Evolutionary conservation across 2,888 invertebrate species (phyloP).

Genomic region (Tholera decimalis): DNA sequence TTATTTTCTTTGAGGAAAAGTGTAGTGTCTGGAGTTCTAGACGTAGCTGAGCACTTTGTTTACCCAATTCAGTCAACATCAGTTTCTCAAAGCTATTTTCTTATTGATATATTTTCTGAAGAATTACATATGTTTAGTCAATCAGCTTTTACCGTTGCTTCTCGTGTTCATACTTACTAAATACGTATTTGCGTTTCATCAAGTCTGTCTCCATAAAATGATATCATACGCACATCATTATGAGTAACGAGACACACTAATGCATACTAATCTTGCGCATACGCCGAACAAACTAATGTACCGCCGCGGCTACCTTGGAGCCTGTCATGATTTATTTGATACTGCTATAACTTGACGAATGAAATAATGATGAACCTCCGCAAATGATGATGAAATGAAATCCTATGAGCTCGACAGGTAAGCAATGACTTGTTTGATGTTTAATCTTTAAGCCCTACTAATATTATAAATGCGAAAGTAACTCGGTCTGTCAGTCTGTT

Average conservation of each 20-base stretch:
- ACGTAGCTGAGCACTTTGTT: conserved; percentile 28
- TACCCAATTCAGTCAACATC: neutral
- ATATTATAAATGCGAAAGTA: conserved; percentile 6
- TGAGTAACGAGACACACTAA: conserved; percentile 71
- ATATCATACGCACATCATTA: conserved; percentile 76
- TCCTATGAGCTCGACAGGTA: conserved; percentile 27
- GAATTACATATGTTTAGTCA: neutral
- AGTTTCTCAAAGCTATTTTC: neutral
- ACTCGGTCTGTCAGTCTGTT: no score
- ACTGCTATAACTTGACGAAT: conserved; percentile 63
- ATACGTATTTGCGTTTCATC: conserved; percentile 61
- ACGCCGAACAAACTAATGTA: conserved; percentile 55
- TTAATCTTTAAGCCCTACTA: no score
- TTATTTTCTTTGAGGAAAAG: conserved; percentile 15
- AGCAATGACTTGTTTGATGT: conserved; percentile 20
- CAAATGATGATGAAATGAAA: conserved; percentile 44
- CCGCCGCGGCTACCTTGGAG: conserved; percentile 63
- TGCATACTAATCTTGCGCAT: conserved; percentile 72
- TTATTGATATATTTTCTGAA: neutral
- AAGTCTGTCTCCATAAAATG: conserved; percentile 70
- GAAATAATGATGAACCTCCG: conserved; percentile 59
- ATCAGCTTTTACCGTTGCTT: conserved; percentile 22
- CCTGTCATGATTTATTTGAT: conserved; percentile 67
- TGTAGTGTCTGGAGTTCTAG: conserved; percentile 7
- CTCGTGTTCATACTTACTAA: conserved; percentile 46